These are phyloP conservation scores for Sitta europaea DNA, from an alignment of 2,113 vertebrate genomes.

Conservation along the genomic window DNA sequence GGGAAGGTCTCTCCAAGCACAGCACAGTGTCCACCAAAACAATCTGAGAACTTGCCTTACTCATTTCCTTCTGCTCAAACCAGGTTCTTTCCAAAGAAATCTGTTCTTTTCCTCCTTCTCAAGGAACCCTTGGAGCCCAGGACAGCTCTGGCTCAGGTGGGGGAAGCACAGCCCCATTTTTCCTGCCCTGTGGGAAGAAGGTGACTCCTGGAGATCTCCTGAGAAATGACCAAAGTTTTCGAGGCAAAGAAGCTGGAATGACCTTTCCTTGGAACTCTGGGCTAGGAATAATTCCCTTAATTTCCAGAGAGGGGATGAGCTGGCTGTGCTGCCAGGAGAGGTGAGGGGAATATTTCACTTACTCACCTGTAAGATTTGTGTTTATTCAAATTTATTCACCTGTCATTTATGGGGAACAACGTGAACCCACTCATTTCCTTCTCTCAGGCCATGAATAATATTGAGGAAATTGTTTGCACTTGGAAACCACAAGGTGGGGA, in stretches of 20 bases:
- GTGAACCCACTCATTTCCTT: background rate
- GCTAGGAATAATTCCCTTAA: background rate
- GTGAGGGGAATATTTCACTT: background rate
- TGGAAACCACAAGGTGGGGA: slow-evolving; percentile 10
- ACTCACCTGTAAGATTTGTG: background rate
- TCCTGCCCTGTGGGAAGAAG: background rate
- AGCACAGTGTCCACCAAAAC: background rate
- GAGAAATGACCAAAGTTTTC: background rate
- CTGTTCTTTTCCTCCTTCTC: background rate
- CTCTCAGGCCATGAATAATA: background rate
- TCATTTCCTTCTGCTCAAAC: background rate
- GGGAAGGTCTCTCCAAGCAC: background rate
- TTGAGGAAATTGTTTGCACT: slow-evolving; percentile 27
- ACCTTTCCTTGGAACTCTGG: background rate
- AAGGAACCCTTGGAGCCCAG: background rate
- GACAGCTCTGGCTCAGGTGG: background rate
- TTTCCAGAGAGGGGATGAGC: background rate
- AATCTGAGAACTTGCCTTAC: background rate
- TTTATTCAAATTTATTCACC: slow-evolving; percentile 17
- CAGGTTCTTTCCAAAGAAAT: background rate
- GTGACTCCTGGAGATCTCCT: background rate
- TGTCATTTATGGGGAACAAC: background rate
- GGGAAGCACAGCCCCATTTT: rapidly evolving
- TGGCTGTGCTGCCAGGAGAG: background rate
- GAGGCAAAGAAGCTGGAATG: background rate